Evolutionary conservation across 2,113 vertebrate species (phyloP).

Genomic region (Gadus macrocephalus): DNA sequence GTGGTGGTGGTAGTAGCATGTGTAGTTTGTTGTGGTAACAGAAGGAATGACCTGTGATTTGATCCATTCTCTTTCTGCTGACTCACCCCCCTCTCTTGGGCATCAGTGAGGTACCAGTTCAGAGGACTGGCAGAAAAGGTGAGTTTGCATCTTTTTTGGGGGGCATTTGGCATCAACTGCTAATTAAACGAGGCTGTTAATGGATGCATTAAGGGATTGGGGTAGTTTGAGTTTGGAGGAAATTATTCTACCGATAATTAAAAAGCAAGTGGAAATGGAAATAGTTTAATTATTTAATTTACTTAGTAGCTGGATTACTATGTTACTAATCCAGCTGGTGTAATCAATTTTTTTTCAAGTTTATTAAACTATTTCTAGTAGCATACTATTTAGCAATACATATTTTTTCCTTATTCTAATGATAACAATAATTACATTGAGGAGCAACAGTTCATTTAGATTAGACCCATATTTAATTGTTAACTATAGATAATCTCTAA

Average conservation of each 20-base stretch:
- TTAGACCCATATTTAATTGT: neutral
- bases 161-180: neutral
- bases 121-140: constrained; percentile 62
- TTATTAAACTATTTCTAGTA: too few species aligned
- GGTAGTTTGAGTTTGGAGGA: neutral
- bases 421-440: too few species aligned
- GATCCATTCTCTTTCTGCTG: constrained; percentile 30
- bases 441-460: neutral
- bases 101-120: constrained; percentile 55
- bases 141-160: constrained; percentile 30
- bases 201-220: too few species aligned
- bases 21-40: neutral
- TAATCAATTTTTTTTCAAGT: too few species aligned
- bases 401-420: too few species aligned
- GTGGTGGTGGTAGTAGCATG: too few species aligned
- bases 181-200: neutral
- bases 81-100: constrained; percentile 33
- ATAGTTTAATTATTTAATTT: neutral
- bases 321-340: neutral
- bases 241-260: neutral
- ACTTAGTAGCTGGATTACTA: neutral
- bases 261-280: neutral
- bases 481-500: neutral
- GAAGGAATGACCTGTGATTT: constrained; percentile 1
- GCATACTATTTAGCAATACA: too few species aligned